Percentiles rank a stretch among this genome's conserved stretches.
Conservation (phyloP, 2,113 vertebrate genomes). For the Cinclus cinclus region DNA sequence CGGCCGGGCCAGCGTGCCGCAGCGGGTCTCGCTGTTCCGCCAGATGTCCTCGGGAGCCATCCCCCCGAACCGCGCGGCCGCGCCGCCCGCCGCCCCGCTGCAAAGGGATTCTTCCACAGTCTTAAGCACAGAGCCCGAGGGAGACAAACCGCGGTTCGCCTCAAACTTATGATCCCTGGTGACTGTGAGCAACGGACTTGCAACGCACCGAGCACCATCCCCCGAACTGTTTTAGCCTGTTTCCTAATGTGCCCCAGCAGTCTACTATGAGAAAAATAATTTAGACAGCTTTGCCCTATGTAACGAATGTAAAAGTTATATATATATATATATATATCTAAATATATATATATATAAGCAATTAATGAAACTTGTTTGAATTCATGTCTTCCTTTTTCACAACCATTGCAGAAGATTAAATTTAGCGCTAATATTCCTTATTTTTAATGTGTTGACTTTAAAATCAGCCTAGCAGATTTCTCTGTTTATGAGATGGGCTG, state of each 20-base stretch:
- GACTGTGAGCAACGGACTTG: conserved; percentile 61
- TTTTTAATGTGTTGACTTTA: conserved; percentile 61
- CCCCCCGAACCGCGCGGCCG: conserved; percentile 80
- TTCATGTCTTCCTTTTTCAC: conserved; percentile 87
- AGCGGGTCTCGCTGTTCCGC: conserved; percentile 88
- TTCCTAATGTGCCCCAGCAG: conserved; percentile 86
- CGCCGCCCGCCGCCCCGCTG: conserved; percentile 49
- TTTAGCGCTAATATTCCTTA: conserved; percentile 64
- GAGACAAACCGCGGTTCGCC: conserved; percentile 94
- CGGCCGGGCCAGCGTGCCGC: conserved; percentile 82
- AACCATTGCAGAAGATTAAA: conserved; percentile 81
- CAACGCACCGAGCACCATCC: conserved; percentile 72
- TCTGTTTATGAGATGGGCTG: conserved; percentile 57
- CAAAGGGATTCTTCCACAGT: conserved; percentile 88
- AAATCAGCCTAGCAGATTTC: conserved; percentile 58
- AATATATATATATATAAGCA: conserved; percentile 52
- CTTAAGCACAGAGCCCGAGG: conserved; percentile 91
- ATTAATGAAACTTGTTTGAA: conserved; percentile 81
- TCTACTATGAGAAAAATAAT: conserved; percentile 84
- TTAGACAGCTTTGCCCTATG: conserved; percentile 88
- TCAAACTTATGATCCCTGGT: conserved; percentile 95
- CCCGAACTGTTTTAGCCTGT: conserved; percentile 81
- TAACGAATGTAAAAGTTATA: conserved; percentile 91
- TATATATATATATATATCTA: conserved; percentile 27
- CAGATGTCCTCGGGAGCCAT: conserved; percentile 97